Conservation (phyloP, 1,140 invertebrate species). For the Pantala flavescens region DNA sequence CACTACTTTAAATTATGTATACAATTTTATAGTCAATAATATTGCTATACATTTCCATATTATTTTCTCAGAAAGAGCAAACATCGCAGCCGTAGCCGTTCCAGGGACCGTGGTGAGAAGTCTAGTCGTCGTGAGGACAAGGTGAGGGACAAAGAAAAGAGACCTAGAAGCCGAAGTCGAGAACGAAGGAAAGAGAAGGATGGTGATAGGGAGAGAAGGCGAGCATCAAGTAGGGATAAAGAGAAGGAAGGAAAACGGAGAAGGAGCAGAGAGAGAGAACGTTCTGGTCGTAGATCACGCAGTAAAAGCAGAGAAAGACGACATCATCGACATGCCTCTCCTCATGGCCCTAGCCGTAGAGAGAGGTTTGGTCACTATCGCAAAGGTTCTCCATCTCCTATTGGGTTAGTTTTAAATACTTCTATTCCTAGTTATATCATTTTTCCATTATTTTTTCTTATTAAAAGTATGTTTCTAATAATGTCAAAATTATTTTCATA, state of each 20-base stretch:
- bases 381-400: not conserved
- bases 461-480: no score
- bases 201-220: not conserved
- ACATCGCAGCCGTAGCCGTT: slow-evolving; percentile 38
- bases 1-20: no score
- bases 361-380: slow-evolving; percentile 33
- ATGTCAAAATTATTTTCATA: no score
- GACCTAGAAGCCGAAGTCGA: slow-evolving; percentile 20
- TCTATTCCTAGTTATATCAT: not conserved
- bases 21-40: no score
- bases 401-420: not conserved
- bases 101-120: slow-evolving; percentile 32
- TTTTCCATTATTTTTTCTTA: not conserved
- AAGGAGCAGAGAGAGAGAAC: not conserved
- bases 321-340: slow-evolving; percentile 39
- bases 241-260: not conserved
- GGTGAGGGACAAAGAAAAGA: slow-evolving; percentile 14
- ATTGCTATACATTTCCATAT: not conserved
- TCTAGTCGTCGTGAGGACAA: not conserved
- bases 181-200: slow-evolving; percentile 16
- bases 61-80: slow-evolving; percentile 34
- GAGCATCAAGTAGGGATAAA: not conserved
- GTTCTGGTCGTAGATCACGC: not conserved
- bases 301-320: slow-evolving; percentile 25
- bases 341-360: slow-evolving; percentile 40